phyloP scores from a whole-genome alignment of 2,113 vertebrate genomes.

The Gavia stellata region DNA sequence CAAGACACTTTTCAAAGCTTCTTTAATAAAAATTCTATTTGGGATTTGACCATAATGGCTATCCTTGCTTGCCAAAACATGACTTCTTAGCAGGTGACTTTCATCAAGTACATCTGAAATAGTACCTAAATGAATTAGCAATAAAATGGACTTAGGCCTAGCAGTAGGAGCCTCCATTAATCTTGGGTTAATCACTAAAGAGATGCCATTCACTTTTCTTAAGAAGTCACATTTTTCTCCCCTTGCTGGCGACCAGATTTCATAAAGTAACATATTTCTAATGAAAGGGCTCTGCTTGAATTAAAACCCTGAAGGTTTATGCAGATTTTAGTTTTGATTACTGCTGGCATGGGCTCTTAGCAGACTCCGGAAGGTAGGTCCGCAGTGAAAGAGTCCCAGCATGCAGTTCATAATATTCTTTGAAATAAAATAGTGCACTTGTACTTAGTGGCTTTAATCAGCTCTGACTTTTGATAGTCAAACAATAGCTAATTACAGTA shows the following conservation, averaged over 20 bases:
- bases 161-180: conserved; percentile 97
- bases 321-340: conserved; percentile 98
- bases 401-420: conserved; percentile 92
- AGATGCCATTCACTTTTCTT: conserved; percentile 99
- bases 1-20: conserved; percentile 82
- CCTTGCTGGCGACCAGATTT: conserved; percentile 92
- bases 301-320: conserved; percentile 90
- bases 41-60: conserved; percentile 91
- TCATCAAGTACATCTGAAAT: conserved; percentile 94
- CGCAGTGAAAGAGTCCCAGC: conserved; percentile 96
- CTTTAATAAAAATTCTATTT: conserved; percentile 85
- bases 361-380: conserved; percentile 89
- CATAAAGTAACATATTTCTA: conserved; percentile 97
- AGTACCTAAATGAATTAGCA: conserved; percentile 99
- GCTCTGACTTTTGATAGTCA: conserved; percentile 99
- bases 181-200: conserved; percentile 98
- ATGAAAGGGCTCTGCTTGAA: conserved; percentile 99
- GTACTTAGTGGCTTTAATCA: conserved; percentile 98
- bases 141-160: conserved; percentile 96
- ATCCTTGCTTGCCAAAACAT: conserved; percentile 93
- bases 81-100: conserved; percentile 96
- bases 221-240: conserved; percentile 97
- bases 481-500: conserved; percentile 99
- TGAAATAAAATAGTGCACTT: conserved; percentile 97
- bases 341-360: conserved; percentile 98